Percentiles rank a stretch among this genome's conserved stretches.
phyloP scores from a whole-genome alignment of 2,113 vertebrate species.

The Danio rerio region GRCz12tu NC_133196.1:19599001-19599500 shows the following conservation, averaged over 20 bases:
- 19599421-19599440: constrained; percentile 48
- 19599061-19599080: constrained; percentile 98
- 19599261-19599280: neutral
- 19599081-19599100: constrained; percentile 95
- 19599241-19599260: neutral
- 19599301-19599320: neutral
- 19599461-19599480: constrained; percentile 22
- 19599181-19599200: constrained; percentile 3
- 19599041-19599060: constrained; percentile 97
- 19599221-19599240: neutral
- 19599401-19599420: constrained; percentile 52
- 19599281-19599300: neutral
- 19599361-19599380: constrained; percentile 65
- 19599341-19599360: constrained; percentile 39
- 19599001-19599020: neutral
- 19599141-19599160: constrained; percentile 97
- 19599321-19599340: neutral
- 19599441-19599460: constrained; percentile 25
- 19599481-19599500: constrained; percentile 2
- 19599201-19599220: neutral
- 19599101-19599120: constrained; percentile 91
- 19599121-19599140: constrained; percentile 98
- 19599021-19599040: neutral
- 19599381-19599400: constrained; percentile 56
- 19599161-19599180: constrained; percentile 79